Evolutionary conservation across 2,888 invertebrate species (phyloP).

Genomic region (Melieria picta): DNA sequence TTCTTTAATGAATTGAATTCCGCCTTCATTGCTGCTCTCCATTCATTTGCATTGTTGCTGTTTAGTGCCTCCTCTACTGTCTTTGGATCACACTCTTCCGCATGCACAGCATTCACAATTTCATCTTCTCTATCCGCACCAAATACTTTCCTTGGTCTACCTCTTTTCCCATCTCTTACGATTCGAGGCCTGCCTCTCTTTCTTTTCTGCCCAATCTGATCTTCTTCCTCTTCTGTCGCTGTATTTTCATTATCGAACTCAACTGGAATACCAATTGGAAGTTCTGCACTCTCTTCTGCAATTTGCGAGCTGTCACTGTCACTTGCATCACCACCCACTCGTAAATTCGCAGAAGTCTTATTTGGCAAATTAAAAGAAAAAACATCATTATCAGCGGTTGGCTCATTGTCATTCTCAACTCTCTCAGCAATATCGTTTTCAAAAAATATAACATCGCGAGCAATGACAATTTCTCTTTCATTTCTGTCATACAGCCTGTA

Average conservation of each 20-base stretch:
- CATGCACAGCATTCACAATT: background rate
- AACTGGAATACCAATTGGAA: too few relatives aligned
- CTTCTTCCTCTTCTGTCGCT: slow-evolving; percentile 4
- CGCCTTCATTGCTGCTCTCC: slow-evolving; percentile 22
- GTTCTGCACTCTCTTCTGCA: too few relatives aligned
- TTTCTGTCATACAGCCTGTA: slow-evolving; percentile 36
- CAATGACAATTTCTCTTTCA: slow-evolving; percentile 35
- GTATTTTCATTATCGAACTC: background rate
- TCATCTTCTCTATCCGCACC: background rate
- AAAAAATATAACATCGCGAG: slow-evolving; percentile 41
- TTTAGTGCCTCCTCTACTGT: slow-evolving; percentile 10
- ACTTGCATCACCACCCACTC: too few relatives aligned
- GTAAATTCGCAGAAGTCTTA: too few relatives aligned
- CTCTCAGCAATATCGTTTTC: slow-evolving; percentile 12
- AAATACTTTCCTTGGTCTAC: background rate
- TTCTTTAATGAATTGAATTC: slow-evolving; percentile 40
- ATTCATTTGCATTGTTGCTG: background rate
- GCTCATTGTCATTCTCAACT: background rate
- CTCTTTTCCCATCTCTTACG: slow-evolving; percentile 9
- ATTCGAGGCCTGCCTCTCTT: slow-evolving; percentile 5
- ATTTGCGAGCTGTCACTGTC: too few relatives aligned
- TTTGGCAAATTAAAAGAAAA: too few relatives aligned
- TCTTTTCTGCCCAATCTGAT: background rate
- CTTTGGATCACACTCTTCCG: background rate
- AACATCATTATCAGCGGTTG: too few relatives aligned